Evolutionary conservation across 1,140 invertebrate genomes (phyloP).

Genomic region (Pararge aegeria): DNA sequence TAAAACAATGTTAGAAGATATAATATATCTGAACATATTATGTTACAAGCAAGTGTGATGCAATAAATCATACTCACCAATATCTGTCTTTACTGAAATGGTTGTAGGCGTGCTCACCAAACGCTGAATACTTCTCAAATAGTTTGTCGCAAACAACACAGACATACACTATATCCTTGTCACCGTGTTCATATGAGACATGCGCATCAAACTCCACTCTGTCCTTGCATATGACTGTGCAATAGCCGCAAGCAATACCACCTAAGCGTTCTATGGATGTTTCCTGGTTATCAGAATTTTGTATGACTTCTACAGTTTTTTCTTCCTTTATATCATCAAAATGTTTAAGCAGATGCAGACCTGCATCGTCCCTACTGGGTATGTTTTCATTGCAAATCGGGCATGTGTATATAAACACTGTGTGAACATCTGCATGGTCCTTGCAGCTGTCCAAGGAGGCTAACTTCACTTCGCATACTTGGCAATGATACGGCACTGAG

Average conservation of each 20-base stretch:
- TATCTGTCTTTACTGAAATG: slow-evolving; percentile 56
- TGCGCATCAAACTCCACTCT: slow-evolving; percentile 59
- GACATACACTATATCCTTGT: slow-evolving; percentile 51
- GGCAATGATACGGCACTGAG: slow-evolving; percentile 52
- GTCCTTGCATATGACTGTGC: slow-evolving; percentile 46
- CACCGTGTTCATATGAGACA: slow-evolving; percentile 48
- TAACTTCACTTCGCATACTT: slow-evolving; percentile 42
- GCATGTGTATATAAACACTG: slow-evolving; percentile 44
- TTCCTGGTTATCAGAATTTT: slow-evolving; percentile 37
- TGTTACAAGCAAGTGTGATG: no score
- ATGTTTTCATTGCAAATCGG: slow-evolving; percentile 59
- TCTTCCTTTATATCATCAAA: slow-evolving; percentile 44
- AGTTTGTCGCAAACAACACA: slow-evolving; percentile 58
- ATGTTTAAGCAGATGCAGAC: slow-evolving; percentile 54
- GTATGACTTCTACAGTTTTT: slow-evolving; percentile 11
- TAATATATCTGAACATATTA: no score
- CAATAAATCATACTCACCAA: slow-evolving; percentile 45
- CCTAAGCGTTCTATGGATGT: slow-evolving; percentile 53
- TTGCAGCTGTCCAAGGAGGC: slow-evolving; percentile 39
- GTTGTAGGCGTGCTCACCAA: slow-evolving; percentile 55
- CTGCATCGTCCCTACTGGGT: slow-evolving; percentile 39
- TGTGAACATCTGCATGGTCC: slow-evolving; percentile 55
- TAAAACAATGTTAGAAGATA: no score
- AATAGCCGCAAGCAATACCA: slow-evolving; percentile 55
- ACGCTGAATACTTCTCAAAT: slow-evolving; percentile 59